Percentiles rank a stretch among this genome's conserved stretches.
Conservation (phyloP, 2,888 invertebrate species). For the Thera obeliscata region DNA sequence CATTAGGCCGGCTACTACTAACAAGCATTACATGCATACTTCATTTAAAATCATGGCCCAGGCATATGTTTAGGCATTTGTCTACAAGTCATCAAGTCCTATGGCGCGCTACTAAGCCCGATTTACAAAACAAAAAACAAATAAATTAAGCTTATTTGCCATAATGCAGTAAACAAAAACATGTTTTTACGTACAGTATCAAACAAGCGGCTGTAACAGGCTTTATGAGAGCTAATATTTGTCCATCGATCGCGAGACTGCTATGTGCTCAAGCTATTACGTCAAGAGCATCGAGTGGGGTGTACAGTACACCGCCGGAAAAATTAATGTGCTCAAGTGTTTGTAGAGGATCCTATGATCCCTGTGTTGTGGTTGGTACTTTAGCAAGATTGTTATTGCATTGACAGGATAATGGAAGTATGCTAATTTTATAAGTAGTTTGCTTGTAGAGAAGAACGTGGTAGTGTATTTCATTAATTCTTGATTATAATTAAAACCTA, state of each 20-base stretch:
- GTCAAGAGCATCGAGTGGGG: constrained; percentile 57
- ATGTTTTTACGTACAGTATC: constrained; percentile 4
- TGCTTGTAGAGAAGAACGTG: background rate
- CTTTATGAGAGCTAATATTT: constrained; percentile 67
- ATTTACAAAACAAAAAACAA: too few relatives aligned
- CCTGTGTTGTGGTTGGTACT: constrained; percentile 18
- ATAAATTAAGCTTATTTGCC: too few relatives aligned
- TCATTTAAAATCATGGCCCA: too few relatives aligned
- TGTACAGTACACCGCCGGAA: constrained; percentile 45
- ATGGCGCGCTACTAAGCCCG: too few relatives aligned
- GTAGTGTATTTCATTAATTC: background rate
- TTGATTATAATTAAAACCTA: background rate
- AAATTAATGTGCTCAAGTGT: constrained; percentile 50
- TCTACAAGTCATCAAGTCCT: too few relatives aligned
- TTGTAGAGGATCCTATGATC: constrained; percentile 42
- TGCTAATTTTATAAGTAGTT: constrained; percentile 14
- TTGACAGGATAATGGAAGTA: constrained; percentile 6
- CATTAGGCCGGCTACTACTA: too few relatives aligned
- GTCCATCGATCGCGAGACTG: constrained; percentile 53
- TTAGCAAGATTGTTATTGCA: constrained; percentile 1
- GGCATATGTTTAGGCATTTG: too few relatives aligned
- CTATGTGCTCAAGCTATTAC: constrained; percentile 63
- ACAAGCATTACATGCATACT: too few relatives aligned
- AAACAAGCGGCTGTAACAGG: constrained; percentile 28
- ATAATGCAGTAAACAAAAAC: background rate